These are phyloP conservation scores for Leucophenga montana DNA, from an alignment of 2,888 invertebrate genomes.

Conservation along the genomic window DNA sequence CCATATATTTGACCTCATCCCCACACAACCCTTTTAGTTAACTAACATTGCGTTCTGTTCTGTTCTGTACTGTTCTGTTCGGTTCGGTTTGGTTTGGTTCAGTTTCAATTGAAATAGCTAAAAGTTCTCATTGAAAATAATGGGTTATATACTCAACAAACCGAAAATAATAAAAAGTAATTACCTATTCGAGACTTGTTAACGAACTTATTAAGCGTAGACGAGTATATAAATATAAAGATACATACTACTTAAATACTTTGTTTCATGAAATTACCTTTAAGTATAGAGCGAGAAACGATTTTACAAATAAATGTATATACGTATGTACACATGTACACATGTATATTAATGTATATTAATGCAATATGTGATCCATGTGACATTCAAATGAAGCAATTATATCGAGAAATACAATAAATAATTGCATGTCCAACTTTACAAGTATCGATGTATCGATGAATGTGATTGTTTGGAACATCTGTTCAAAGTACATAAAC, in stretches of 20 bases:
- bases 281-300: background rate
- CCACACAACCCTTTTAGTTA: background rate
- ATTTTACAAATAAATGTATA: no score
- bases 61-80: no score
- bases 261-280: background rate
- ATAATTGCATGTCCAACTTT: no score
- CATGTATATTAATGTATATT: no score
- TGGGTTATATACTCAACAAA: constrained; percentile 34
- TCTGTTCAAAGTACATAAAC: no score
- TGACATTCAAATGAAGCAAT: constrained; percentile 29
- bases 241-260: constrained; percentile 19
- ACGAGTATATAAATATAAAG: constrained; percentile 8
- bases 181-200: constrained; percentile 50
- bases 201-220: constrained; percentile 60
- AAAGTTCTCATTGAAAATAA: constrained; percentile 33
- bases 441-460: no score
- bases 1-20: no score
- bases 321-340: no score
- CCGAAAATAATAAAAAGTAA: constrained; percentile 33
- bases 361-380: background rate
- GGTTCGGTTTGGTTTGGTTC: no score
- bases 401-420: background rate
- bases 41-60: no score
- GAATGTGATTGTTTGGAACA: no score
- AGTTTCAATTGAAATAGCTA: constrained; percentile 9